Evolutionary conservation across 2,797 vertebrate genomes (phyloP), one percentile per base, ranked within the genome.

Genomic region (Aphelocoma californica): DNA sequence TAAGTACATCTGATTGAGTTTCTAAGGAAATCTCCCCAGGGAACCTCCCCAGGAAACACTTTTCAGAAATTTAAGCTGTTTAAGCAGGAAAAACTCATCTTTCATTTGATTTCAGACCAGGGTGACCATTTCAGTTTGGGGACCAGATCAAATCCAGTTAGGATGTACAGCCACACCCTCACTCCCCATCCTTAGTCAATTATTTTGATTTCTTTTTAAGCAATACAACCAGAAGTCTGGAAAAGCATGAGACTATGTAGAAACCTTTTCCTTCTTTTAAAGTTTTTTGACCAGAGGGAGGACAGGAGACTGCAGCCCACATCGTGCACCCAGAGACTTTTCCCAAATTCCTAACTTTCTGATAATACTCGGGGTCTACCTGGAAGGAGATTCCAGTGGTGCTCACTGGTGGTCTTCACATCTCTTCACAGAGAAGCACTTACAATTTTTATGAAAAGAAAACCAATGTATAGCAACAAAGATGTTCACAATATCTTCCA

Each of bases 381-480:
- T 67, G n/a, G 29, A 34, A 60, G 28, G n/a, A 78, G 6, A 58
- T 36, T 32, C 18, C 12, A 36, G 31, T 50, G 15, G 18, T 25
- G 10, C 10, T 21, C 5, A 10, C 4, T 34, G 17, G 3, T 56
- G 32, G 9, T 74, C 36, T 60, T 78, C 24, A 74, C 36, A 44
- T 62, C n/a, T 64, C 14, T 79, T 79, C 31, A 20, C 14, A 34
- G 12, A 56, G 12, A 61, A 70, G 6, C 3, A 4, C 13, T 32
- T 15, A 14, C 4, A 40, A 14, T 15, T 77, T 88, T 88, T 40
- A 29, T 40, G 36, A 50, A 80, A 80, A 82, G 17, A 61, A 88
- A 61, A 34, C 0, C 3, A 57, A 21, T 1, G 1, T 0, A 4
- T 66, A 32, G 4, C 3, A 69, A 29, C 11, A 50, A 65, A n/a